Conservation (phyloP, 2,888 invertebrate genomes). For the Trichopoda pennipes region DNA sequence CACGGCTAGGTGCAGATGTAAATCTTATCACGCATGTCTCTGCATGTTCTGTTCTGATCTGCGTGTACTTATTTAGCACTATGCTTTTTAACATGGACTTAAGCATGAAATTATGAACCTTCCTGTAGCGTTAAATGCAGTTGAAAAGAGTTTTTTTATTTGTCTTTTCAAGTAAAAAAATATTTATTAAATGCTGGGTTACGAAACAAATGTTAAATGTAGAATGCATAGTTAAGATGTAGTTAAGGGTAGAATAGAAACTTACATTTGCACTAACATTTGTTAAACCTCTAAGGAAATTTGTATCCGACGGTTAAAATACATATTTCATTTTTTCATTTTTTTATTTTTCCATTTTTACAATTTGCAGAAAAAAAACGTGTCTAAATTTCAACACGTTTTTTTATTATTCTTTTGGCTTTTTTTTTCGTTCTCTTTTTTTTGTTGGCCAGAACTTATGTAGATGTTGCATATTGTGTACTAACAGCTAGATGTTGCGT, state of each 20-base stretch:
- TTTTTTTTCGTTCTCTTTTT: constrained; percentile 6
- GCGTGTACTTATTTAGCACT: no score
- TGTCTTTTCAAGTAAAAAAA: no score
- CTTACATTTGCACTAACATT: constrained; percentile 60
- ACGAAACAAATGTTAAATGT: background rate
- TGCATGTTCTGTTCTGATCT: no score
- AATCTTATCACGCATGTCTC: no score
- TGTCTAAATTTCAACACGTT: constrained; percentile 70
- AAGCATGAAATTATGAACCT: no score
- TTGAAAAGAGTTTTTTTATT: no score
- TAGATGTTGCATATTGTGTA: no score
- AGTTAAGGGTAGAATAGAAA: constrained; percentile 19
- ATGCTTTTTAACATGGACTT: no score
- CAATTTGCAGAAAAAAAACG: constrained; percentile 69
- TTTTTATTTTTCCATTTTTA: constrained; percentile 67
- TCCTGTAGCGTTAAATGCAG: no score
- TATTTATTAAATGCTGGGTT: background rate
- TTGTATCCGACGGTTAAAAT: constrained; percentile 67
- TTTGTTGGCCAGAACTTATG: constrained; percentile 13
- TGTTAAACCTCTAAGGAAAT: constrained; percentile 70
- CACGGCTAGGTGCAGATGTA: no score
- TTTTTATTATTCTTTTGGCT: constrained; percentile 21
- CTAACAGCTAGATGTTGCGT: no score
- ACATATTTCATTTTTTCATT: constrained; percentile 65
- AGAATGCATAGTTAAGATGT: background rate